phyloP scores from a whole-genome alignment of 2,797 vertebrate genomes.

The Falco berigora region DNA sequence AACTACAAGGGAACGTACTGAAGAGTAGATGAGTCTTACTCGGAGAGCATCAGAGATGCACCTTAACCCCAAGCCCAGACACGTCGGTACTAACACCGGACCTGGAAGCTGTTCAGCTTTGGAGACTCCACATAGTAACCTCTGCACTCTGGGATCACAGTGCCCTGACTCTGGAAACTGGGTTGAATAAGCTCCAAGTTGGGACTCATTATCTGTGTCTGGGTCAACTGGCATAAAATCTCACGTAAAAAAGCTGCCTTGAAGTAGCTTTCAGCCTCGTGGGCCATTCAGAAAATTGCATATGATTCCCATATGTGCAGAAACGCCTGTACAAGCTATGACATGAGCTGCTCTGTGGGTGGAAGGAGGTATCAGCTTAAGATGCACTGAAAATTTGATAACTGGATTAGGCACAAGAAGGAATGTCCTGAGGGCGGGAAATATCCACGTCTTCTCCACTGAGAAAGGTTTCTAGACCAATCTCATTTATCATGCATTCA shows the following conservation, averaged over 20 bases:
- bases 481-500: slow-evolving; percentile 27
- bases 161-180: background rate
- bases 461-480: background rate
- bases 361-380: background rate
- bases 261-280: background rate
- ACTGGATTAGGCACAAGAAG: background rate
- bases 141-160: background rate
- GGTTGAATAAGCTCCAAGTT: background rate
- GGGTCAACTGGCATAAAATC: background rate
- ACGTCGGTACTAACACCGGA: background rate
- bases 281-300: background rate
- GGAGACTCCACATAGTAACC: background rate
- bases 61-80: background rate
- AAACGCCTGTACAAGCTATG: background rate
- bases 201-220: background rate
- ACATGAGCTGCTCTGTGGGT: background rate
- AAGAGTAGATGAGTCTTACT: background rate
- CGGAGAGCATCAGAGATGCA: background rate
- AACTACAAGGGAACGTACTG: background rate
- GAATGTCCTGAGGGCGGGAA: background rate
- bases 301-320: rapidly evolving
- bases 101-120: background rate
- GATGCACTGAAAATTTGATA: background rate
- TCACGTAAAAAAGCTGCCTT: background rate
- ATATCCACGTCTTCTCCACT: background rate